These are phyloP conservation scores for Drosophila mimetica DNA, from an alignment of 2,888 invertebrate genomes.

Conservation along the genomic window DNA sequence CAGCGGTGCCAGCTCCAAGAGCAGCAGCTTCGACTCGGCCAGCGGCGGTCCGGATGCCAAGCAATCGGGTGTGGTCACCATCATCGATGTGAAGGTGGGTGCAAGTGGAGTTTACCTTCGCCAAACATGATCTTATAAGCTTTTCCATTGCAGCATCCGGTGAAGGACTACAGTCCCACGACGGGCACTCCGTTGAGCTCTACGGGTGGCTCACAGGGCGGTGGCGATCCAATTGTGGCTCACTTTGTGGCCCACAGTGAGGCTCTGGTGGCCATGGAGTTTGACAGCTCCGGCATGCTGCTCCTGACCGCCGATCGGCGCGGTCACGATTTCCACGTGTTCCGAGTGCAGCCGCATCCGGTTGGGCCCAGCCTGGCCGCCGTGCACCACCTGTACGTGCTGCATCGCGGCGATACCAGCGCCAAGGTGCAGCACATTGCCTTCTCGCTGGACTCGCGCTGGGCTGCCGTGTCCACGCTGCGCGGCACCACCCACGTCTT, in stretches of 20 bases:
- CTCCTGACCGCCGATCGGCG: constrained; percentile 95
- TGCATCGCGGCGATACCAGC: constrained; percentile 97
- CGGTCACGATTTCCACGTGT: constrained; percentile 98
- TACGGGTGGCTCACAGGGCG: constrained; percentile 81
- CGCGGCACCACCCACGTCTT: constrained; percentile 99
- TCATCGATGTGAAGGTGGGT: constrained; percentile 91
- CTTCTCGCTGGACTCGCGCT: constrained; percentile 96
- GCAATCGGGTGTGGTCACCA: constrained; percentile 95
- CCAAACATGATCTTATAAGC: not conserved
- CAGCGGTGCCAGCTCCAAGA: constrained; percentile 84
- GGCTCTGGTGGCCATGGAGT: constrained; percentile 94
- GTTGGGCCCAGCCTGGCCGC: constrained; percentile 93
- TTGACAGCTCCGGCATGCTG: constrained; percentile 95
- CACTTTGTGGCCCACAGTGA: constrained; percentile 95
- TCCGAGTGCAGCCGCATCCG: constrained; percentile 96
- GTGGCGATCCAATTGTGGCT: constrained; percentile 91
- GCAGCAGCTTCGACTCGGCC: constrained; percentile 85
- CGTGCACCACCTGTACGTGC: constrained; percentile 96
- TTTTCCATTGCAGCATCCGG: constrained; percentile 71
- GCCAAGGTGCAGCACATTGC: constrained; percentile 97
- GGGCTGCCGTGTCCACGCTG: constrained; percentile 97
- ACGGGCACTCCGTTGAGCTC: constrained; percentile 80
- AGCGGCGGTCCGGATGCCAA: constrained; percentile 86
- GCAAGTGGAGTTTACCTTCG: too few species aligned
- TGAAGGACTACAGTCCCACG: constrained; percentile 83